phyloP scores from a whole-genome alignment of 2,888 invertebrate species.

The Panzeria rudis region DNA sequence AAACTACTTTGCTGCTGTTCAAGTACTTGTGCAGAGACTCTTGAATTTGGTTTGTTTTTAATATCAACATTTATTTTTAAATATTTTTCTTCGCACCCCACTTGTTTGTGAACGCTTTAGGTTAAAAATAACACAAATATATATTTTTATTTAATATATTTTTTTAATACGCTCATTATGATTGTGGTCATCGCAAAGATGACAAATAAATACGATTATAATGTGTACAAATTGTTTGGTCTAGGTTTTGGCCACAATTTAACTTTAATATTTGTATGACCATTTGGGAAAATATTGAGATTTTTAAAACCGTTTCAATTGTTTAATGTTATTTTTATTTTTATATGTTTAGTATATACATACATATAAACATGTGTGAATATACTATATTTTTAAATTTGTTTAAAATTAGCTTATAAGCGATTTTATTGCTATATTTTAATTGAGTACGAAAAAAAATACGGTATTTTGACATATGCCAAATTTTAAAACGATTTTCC shows the following conservation, averaged over 20 bases:
- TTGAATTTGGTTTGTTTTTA: constrained; percentile 32
- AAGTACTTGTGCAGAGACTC: constrained; percentile 9
- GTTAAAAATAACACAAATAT: constrained; percentile 59
- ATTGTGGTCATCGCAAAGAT: constrained; percentile 19
- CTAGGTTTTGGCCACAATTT: constrained; percentile 30
- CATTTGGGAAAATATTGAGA: constrained; percentile 35
- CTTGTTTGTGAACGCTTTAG: constrained; percentile 40
- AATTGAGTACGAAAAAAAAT: neutral
- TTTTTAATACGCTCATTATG: constrained; percentile 36
- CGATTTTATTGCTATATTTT: neutral
- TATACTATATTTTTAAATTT: constrained; percentile 49
- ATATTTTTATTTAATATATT: constrained; percentile 37
- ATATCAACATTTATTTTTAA: constrained; percentile 40
- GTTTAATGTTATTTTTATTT: constrained; percentile 15
- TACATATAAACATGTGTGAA: constrained; percentile 37
- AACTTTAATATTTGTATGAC: constrained; percentile 25
- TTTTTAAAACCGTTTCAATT: constrained; percentile 27
- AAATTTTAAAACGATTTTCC: neutral
- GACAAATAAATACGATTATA: constrained; percentile 30
- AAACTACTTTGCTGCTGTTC: neutral
- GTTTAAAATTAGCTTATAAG: constrained; percentile 43
- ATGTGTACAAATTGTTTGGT: constrained; percentile 25
- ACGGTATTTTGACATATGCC: neutral
- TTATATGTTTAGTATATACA: no score
- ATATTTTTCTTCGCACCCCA: constrained; percentile 44